These are phyloP conservation scores for Periophthalmodon schlosseri DNA, from an alignment of 2,113 vertebrate species.

Conservation along the genomic window DNA sequence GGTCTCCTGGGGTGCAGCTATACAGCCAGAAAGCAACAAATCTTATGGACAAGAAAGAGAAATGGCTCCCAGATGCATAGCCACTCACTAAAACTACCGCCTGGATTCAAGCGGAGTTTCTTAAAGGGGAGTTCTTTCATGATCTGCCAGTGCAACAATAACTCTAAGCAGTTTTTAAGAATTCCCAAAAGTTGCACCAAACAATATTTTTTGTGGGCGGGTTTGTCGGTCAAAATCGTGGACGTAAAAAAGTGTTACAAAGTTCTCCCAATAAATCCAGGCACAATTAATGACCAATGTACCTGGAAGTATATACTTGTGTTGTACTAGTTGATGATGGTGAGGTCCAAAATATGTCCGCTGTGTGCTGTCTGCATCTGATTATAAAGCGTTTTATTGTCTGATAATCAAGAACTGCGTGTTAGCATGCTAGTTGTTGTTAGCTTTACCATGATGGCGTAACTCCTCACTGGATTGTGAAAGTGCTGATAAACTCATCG, in stretches of 20 bases:
- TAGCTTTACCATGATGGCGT: too few relatives aligned
- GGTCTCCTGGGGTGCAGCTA: slow-evolving; percentile 44
- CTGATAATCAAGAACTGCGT: too few relatives aligned
- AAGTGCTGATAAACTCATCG: too few relatives aligned
- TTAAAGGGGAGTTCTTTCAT: not conserved
- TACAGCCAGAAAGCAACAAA: slow-evolving; percentile 20
- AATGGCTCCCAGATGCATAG: slow-evolving; percentile 14
- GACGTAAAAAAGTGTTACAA: not conserved
- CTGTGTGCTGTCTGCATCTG: too few relatives aligned
- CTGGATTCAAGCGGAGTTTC: not conserved
- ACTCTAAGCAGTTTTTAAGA: not conserved
- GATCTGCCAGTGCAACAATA: not conserved
- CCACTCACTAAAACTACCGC: slow-evolving; percentile 2
- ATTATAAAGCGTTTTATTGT: too few relatives aligned
- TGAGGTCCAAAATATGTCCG: too few relatives aligned
- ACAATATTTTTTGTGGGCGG: not conserved
- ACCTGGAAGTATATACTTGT: too few relatives aligned
- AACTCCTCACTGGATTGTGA: too few relatives aligned
- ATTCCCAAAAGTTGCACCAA: not conserved
- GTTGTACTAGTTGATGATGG: too few relatives aligned
- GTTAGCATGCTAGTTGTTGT: too few relatives aligned
- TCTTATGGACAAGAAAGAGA: not conserved
- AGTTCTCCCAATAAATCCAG: too few relatives aligned
- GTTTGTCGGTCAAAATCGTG: not conserved
- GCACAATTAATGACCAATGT: too few relatives aligned